Conservation (phyloP, 1,140 invertebrate genomes). For the Philotrypesis tridentata region DNA sequence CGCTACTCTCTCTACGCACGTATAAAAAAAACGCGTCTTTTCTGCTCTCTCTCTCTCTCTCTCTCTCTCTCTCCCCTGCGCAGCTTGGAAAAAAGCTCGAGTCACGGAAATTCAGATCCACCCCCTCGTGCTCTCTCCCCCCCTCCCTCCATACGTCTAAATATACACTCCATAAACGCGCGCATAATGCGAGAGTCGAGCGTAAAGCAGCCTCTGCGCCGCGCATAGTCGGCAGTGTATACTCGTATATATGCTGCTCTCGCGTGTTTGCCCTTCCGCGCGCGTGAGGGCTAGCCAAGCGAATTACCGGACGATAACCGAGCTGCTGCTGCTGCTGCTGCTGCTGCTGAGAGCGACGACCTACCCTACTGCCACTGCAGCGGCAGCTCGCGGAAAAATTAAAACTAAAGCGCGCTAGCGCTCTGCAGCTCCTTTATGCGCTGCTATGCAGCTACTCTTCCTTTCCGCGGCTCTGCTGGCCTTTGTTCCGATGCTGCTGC, state of each 20-base stretch:
- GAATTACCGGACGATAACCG: slow-evolving; percentile 46
- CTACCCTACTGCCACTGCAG: background rate
- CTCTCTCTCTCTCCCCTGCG: background rate
- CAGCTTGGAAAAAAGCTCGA: background rate
- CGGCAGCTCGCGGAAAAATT: slow-evolving; percentile 47
- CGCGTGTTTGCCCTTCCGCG: slow-evolving; percentile 33
- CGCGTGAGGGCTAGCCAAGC: slow-evolving; percentile 26
- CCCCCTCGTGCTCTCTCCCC: background rate
- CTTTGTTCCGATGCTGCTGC: background rate
- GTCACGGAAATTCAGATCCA: background rate
- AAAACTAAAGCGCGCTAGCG: slow-evolving; percentile 38
- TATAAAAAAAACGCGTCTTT: no score
- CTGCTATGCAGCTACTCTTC: background rate
- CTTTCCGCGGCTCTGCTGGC: background rate
- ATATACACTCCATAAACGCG: slow-evolving; percentile 16
- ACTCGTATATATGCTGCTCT: background rate
- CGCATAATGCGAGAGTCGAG: background rate
- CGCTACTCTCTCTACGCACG: background rate
- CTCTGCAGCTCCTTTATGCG: background rate
- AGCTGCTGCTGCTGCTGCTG: background rate
- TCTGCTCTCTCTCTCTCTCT: background rate
- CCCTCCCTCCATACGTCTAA: background rate
- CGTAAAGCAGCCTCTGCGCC: background rate
- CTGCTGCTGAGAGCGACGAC: slow-evolving; percentile 39
- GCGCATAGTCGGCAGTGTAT: background rate